phyloP scores from a whole-genome alignment of 2,113 vertebrate genomes.

The Dermatemys mawii region DNA sequence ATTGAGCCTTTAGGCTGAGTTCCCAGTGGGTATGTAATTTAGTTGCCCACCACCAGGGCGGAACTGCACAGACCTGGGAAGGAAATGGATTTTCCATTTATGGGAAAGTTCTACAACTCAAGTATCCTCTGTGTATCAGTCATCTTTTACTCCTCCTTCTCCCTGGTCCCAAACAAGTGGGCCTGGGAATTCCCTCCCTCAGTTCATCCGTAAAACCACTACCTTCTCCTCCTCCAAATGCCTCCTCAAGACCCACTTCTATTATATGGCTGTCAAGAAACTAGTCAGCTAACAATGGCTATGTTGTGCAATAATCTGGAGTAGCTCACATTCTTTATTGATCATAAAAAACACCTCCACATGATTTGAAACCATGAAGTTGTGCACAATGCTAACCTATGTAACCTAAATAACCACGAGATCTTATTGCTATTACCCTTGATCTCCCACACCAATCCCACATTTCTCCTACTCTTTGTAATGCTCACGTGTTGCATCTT shows the following conservation, averaged over 20 bases:
- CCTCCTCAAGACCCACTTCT: not conserved
- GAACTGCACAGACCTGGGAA: not conserved
- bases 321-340: not conserved
- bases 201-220: not conserved
- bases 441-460: not conserved
- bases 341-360: not conserved
- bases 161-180: not conserved
- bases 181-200: not conserved
- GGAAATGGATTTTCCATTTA: accelerated
- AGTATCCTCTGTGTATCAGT: not conserved
- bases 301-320: not conserved
- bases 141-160: not conserved
- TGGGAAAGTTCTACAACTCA: not conserved
- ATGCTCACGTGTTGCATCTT: not conserved
- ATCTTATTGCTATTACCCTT: not conserved
- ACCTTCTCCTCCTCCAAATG: not conserved
- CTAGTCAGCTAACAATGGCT: not conserved
- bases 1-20: accelerated
- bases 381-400: not conserved
- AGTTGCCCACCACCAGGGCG: accelerated
- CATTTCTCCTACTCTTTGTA: not conserved
- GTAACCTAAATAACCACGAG: not conserved
- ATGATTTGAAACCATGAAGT: not conserved
- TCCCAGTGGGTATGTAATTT: not conserved
- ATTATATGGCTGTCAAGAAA: not conserved